These are phyloP conservation scores for Laspeyria flexula DNA, from an alignment of 2,888 invertebrate genomes.

Conservation along the genomic window DNA sequence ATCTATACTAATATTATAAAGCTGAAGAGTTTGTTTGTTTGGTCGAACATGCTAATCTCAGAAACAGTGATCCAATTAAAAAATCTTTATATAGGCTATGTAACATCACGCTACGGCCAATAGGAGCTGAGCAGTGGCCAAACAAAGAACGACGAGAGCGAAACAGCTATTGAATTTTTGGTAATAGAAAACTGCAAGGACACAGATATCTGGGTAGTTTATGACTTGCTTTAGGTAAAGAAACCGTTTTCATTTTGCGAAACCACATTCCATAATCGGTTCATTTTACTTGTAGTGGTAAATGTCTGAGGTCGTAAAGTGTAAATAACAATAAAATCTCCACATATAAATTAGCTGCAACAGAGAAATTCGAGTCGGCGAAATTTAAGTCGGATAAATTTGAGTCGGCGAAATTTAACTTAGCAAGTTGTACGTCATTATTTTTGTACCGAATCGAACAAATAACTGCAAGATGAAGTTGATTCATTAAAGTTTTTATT, in stretches of 20 bases:
- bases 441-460: slow-evolving; percentile 63
- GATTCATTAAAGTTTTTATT: slow-evolving; percentile 78
- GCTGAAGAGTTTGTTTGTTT: too few species aligned
- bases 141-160: too few species aligned
- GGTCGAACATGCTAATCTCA: too few species aligned
- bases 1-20: too few species aligned
- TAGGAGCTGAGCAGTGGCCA: too few species aligned
- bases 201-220: too few species aligned
- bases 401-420: slow-evolving; percentile 41
- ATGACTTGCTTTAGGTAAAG: not conserved
- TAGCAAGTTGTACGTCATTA: slow-evolving; percentile 58
- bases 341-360: slow-evolving; percentile 58
- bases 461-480: slow-evolving; percentile 77
- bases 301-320: slow-evolving; percentile 20
- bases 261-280: slow-evolving; percentile 2
- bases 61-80: too few species aligned
- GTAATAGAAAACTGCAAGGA: too few species aligned
- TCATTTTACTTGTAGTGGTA: slow-evolving; percentile 9
- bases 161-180: too few species aligned
- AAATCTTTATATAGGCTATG: too few species aligned
- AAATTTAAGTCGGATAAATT: slow-evolving; percentile 47
- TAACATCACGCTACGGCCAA: too few species aligned
- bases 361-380: slow-evolving; percentile 35
- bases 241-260: not conserved
- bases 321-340: slow-evolving; percentile 44